Evolutionary conservation across 2,113 vertebrate genomes (phyloP).

Genomic region (Megaptera novaeangliae): DNA sequence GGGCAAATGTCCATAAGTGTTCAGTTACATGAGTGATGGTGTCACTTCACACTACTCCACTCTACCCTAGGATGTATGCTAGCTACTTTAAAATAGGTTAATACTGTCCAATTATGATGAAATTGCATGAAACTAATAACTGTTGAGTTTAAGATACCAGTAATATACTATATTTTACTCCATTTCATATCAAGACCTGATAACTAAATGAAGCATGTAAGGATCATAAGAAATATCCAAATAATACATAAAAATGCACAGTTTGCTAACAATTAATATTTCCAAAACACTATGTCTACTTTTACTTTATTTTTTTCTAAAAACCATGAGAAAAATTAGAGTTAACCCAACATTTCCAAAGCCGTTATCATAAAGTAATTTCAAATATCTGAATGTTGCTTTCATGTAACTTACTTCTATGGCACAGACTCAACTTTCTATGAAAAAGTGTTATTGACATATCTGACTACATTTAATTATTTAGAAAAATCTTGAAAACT

Average conservation of each 20-base stretch:
- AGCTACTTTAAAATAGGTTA: not conserved
- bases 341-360: not conserved
- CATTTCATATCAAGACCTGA: not conserved
- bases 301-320: not conserved
- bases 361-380: not conserved
- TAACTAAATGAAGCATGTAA: not conserved
- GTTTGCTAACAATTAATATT: not conserved
- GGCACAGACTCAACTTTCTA: not conserved
- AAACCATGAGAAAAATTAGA: not conserved
- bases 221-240: not conserved
- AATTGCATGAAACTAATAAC: not conserved
- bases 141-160: not conserved
- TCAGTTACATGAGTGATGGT: fast-evolving
- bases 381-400: not conserved
- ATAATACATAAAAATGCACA: not conserved
- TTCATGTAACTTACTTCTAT: not conserved
- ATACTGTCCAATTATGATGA: not conserved
- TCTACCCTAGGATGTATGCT: not conserved
- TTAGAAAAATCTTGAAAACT: not conserved
- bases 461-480: not conserved
- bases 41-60: too few species aligned
- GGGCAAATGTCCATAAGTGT: fast-evolving
- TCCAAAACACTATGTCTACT: not conserved
- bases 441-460: not conserved
- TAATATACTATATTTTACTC: not conserved